Conservation (phyloP, 2,888 invertebrate genomes). For the Atethmia centrago region DNA sequence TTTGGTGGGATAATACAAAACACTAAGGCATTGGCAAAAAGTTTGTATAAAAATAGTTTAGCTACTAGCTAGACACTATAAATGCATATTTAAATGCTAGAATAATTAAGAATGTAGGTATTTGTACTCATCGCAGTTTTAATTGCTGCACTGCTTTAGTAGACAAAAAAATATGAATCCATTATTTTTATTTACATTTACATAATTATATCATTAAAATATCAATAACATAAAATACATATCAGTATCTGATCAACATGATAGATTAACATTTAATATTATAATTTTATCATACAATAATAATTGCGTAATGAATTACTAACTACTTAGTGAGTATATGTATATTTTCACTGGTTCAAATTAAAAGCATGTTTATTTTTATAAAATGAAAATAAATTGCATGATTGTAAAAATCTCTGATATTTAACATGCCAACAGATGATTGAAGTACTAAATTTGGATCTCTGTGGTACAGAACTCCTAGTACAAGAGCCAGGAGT, state of each 20-base stretch:
- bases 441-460: not conserved
- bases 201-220: slow-evolving; percentile 1
- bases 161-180: not conserved
- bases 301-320: not conserved
- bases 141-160: not conserved
- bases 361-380: not conserved
- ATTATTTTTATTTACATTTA: not conserved
- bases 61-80: not conserved
- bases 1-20: not conserved
- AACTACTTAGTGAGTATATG: not conserved
- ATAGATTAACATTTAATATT: not conserved
- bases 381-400: not conserved
- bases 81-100: slow-evolving; percentile 6
- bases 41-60: not conserved
- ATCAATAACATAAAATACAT: slow-evolving; percentile 8
- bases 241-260: slow-evolving; percentile 4
- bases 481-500: not conserved
- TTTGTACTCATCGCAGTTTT: not conserved
- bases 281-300: not conserved
- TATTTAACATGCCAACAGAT: not conserved
- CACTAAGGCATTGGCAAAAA: not conserved
- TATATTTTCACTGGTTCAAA: not conserved
- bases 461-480: not conserved
- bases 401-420: not conserved
- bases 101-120: slow-evolving; percentile 3